Evolutionary conservation across 37 sponge, comb jelly and placozoan species (phyloP).

Genomic region (Beroe forskalii): DNA sequence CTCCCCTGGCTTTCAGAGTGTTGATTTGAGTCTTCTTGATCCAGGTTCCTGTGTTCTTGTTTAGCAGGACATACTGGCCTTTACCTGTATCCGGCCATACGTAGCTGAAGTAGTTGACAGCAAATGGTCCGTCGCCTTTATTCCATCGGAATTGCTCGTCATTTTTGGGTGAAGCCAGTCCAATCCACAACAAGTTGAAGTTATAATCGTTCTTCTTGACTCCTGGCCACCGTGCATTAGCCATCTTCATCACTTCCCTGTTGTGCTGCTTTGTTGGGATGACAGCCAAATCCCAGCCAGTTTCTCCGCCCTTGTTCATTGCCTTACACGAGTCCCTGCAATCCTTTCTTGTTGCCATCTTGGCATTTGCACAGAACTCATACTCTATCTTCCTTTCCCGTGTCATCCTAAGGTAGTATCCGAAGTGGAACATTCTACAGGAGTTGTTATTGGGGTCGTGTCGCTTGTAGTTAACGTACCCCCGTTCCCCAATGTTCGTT

Average conservation of each 20-base stretch:
- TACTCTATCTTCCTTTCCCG: not conserved
- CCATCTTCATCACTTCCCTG: not conserved
- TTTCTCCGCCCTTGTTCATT: not conserved
- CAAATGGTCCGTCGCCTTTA: not conserved
- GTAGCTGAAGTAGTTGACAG: slow-evolving; percentile 10
- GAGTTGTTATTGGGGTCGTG: too few relatives aligned
- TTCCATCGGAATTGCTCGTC: not conserved
- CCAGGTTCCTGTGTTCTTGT: slow-evolving; percentile 36
- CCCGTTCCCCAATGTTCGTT: not conserved
- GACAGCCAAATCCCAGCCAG: slow-evolving; percentile 5
- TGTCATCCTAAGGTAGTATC: not conserved
- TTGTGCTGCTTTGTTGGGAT: not conserved
- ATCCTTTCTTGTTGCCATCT: not conserved
- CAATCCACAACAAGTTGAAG: slow-evolving; percentile 37
- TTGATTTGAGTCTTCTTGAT: not conserved
- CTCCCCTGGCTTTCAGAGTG: slow-evolving; percentile 1
- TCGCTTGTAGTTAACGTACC: slow-evolving; percentile 7
- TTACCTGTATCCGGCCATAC: not conserved
- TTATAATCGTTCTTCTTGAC: slow-evolving; percentile 9
- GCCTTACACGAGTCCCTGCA: not conserved
- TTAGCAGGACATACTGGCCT: not conserved
- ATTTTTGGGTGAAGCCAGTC: not conserved
- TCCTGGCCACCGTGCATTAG: not conserved
- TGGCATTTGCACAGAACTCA: slow-evolving; percentile 1
- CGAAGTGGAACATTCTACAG: not conserved